Evolutionary conservation across 2,888 invertebrate genomes (phyloP), one percentile per base, ranked within the genome.

Genomic region (Euclidia mi): DNA sequence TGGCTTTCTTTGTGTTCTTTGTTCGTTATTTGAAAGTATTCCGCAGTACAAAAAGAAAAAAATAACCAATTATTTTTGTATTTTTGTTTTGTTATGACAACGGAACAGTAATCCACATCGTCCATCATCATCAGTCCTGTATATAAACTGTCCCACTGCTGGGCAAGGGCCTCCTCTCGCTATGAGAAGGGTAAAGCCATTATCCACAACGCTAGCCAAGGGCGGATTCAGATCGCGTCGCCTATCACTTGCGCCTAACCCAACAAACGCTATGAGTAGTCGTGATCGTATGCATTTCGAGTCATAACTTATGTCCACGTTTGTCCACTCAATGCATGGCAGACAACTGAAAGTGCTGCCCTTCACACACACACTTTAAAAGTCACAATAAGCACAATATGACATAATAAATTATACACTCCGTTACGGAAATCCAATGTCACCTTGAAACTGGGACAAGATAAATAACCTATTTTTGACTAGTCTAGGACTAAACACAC

Each of bases 251-350:
- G 64, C 15, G 64, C 81, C 52, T 62, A 66, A 55, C 44, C 51
- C 46, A 48, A 47, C 55, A 52, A 62, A 61, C 50, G 44, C 60
- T 57, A 58, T 48, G 73, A 71, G 61, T 56, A 74, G 64, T 86
- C 85, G 85, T 87, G 88, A 87, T 80, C 78, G 76, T 81, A 77
- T 80, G 76, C 71, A 76, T 78, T 85, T 81, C 74, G 78, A 85
- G 77, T 82, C 83, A 82, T 84, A 82, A 77, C 73, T 78, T 70
- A 65, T 67, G 75, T 72, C 79, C 75, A 80, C 76, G 76, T 78
- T 79, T 78, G 73, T 69, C 79, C 71, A 76, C 65, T 81, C 73
- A 45, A 59, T 59, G 75, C 65, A 71, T 76, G 79, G 79, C 76
- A 76, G 78, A 76, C 76, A 73, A 63, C 79, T 81, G 79, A 83